phyloP scores from a whole-genome alignment of 2,797 vertebrate genomes.

The Danionella dracula region DNA sequence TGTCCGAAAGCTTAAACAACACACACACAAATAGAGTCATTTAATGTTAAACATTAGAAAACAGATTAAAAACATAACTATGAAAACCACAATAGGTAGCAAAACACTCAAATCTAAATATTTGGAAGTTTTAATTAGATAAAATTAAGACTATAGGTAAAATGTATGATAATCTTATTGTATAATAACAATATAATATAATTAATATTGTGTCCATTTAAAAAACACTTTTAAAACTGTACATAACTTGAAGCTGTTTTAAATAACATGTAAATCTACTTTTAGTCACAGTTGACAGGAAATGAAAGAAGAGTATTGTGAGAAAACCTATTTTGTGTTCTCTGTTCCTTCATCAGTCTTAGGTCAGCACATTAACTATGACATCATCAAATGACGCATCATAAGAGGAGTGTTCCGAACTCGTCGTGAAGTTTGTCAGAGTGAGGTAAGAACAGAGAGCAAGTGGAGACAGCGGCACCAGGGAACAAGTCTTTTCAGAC shows the following conservation, averaged over 20 bases:
- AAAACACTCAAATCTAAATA: no score
- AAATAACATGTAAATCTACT: no score
- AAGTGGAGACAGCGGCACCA: slow-evolving; percentile 64
- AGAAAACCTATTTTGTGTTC: not conserved
- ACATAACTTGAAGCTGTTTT: no score
- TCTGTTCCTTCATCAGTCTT: not conserved
- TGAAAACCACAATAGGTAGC: not conserved
- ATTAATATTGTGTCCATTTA: no score
- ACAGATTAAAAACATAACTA: not conserved
- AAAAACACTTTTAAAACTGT: no score
- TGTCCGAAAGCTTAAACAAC: no score
- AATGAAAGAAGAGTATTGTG: not conserved
- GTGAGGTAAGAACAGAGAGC: slow-evolving; percentile 21
- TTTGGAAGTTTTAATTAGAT: no score
- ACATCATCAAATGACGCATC: not conserved
- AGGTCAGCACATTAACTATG: not conserved
- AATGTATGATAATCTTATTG: no score
- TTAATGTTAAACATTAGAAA: not conserved
- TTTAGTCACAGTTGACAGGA: no score
- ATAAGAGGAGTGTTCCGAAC: not conserved
- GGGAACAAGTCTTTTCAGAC: slow-evolving; percentile 54
- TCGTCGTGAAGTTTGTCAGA: not conserved
- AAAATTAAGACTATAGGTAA: no score
- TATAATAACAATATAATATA: no score
- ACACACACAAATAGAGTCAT: no score